phyloP scores from a whole-genome alignment of 2,888 invertebrate genomes.

The Eristalinus aeneus region DNA sequence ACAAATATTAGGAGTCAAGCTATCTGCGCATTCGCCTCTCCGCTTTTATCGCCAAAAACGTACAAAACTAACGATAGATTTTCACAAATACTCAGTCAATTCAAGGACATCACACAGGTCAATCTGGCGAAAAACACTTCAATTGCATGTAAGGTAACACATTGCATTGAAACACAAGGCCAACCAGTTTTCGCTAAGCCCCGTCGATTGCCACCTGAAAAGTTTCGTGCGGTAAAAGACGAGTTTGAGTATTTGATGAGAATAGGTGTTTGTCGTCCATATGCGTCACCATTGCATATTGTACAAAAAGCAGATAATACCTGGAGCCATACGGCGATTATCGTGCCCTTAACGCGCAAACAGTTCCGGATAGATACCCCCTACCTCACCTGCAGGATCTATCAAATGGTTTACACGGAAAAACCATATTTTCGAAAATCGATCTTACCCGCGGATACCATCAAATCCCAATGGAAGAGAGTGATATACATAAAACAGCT shows the following conservation, averaged over 20 bases:
- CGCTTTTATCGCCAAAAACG: not conserved
- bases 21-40: not conserved
- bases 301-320: not conserved
- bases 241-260: conserved; percentile 61
- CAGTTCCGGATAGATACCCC: not conserved
- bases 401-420: not conserved
- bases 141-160: conserved; percentile 8
- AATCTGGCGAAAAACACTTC: not conserved
- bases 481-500: not conserved
- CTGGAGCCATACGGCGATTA: not conserved
- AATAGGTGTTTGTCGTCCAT: conserved; percentile 41
- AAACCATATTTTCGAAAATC: not conserved
- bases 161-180: conserved; percentile 54
- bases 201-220: conserved; percentile 36
- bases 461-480: conserved; percentile 48
- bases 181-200: conserved; percentile 45
- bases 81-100: conserved; percentile 6
- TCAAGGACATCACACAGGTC: not conserved
- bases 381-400: not conserved
- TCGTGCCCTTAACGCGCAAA: not conserved
- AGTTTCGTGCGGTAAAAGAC: conserved; percentile 45
- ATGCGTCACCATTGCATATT: not conserved
- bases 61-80: not conserved
- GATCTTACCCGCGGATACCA: conserved; percentile 35
- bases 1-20: not conserved